Conservation (phyloP, 2,888 invertebrate genomes). For the Morinoia aosen region DNA sequence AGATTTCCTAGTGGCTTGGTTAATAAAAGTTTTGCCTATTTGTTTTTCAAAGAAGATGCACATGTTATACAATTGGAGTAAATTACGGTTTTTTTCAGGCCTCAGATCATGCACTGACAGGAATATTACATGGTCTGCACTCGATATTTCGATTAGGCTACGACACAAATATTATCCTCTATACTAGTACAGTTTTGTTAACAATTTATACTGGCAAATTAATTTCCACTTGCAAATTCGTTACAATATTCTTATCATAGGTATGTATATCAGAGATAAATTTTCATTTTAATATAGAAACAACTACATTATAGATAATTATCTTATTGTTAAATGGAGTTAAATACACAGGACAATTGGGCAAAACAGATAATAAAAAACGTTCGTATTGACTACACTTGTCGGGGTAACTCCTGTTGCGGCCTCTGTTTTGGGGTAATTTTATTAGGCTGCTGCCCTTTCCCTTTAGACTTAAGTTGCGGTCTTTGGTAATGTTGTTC, state of each 20-base stretch:
- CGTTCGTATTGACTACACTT: neutral
- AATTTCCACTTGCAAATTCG: neutral
- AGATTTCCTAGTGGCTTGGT: too few species aligned
- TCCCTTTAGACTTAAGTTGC: neutral
- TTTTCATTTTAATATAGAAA: neutral
- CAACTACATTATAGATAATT: neutral
- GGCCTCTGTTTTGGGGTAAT: neutral
- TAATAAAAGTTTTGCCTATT: too few species aligned
- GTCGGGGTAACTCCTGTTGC: neutral
- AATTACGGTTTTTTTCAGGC: too few species aligned
- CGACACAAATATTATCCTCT: neutral
- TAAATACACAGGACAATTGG: slow-evolving; percentile 9
- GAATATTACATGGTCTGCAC: too few species aligned
- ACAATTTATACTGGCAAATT: neutral
- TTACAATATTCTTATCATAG: neutral
- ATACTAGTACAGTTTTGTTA: neutral
- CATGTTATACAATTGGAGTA: too few species aligned
- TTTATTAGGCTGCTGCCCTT: neutral
- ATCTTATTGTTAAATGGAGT: neutral
- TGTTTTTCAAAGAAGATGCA: too few species aligned
- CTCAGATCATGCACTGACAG: too few species aligned
- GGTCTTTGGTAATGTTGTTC: slow-evolving; percentile 22
- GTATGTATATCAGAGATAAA: neutral
- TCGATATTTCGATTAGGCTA: too few species aligned
- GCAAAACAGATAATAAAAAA: neutral